Base-by-base conservation (phyloP, 1,140 invertebrate species). In the Rhynchophorus ferrugineus region DNA sequence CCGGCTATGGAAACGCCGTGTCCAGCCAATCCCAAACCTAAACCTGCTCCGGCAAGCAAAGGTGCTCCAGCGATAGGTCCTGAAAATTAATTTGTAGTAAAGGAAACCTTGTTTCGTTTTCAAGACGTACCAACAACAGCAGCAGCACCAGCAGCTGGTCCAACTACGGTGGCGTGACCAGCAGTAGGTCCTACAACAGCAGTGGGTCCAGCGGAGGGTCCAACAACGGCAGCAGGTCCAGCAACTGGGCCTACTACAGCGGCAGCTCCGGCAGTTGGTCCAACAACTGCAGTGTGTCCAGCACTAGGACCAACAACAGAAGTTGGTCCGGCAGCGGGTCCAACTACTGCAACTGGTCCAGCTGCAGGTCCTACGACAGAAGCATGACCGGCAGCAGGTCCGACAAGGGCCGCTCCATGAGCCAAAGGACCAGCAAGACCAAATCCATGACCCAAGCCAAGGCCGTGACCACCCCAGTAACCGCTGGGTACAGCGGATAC, bases 1-100 rank as follows among this genome's bases (percentile, higher is more conserved):
- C 58, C 58, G 21, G 50, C 58, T 48, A 58, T 34, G 11, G 50
- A 46, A 2, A 54, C 59, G 14, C 49, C 34, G 52, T 52, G 37
- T 38, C 37, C 37, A 13, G 5, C 37, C 37, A 38, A 38, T 13
- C 37, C 37, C 5, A 38, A 13, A 6, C 37, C 37, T 7, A 5
- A 14, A 13, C 5, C 37, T 38, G 37, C 5, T 14, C 5, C 37
- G n/a, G n/a, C n/a, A n/a, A n/a, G n/a, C n/a, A n/a, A n/a, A n/a
- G n/a, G n/a, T n/a, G n/a, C n/a, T n/a, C n/a, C n/a, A 13, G 37
- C 24, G 11, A 29, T 11, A 11, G 24, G 24, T 29, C 24, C 24
- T 29, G 11, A 11, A n/a, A 29, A 29, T 11, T 29, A 6, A 29
- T 29, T 6, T 29, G 11, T 29, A n/a, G n/a, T n/a, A n/a, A 6